Percentiles rank a stretch among this genome's conserved stretches.
These are phyloP conservation scores for Acinonyx jubatus DNA, from an alignment of 2,113 vertebrate species.

Conservation along the genomic window DNA sequence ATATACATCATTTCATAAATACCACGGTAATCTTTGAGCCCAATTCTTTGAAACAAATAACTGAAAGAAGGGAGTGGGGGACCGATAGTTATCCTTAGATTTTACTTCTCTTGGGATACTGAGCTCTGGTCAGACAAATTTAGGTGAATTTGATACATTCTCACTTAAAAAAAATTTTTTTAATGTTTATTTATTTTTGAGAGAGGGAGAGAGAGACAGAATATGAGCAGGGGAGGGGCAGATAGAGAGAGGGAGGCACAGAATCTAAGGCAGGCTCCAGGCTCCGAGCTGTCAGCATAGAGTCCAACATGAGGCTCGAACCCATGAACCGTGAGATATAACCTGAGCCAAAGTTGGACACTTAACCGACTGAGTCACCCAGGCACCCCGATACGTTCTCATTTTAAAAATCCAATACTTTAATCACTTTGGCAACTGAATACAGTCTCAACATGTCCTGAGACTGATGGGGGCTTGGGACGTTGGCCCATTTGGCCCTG, in stretches of 20 bases:
- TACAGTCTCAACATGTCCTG: background rate
- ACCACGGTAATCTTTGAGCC: background rate
- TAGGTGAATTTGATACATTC: background rate
- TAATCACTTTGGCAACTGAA: background rate
- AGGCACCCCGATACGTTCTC: background rate
- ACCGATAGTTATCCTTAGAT: background rate
- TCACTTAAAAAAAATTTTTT: background rate
- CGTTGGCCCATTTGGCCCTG: background rate
- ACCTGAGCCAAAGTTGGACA: too few species aligned
- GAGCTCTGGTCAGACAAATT: background rate
- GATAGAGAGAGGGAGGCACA: too few species aligned
- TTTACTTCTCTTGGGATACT: background rate
- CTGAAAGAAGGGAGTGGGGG: background rate
- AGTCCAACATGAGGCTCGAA: too few species aligned
- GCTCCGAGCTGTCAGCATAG: too few species aligned
- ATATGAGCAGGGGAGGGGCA: too few species aligned
- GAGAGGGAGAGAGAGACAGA: too few species aligned
- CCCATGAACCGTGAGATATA: too few species aligned
- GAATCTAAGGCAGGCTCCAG: too few species aligned
- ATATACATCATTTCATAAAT: background rate
- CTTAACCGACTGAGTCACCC: too few species aligned
- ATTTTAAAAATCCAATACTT: background rate
- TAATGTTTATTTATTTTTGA: too few species aligned
- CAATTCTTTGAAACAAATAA: slow-evolving; percentile 7
- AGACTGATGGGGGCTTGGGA: background rate